phyloP scores from a whole-genome alignment of 2,888 invertebrate species.

The Elegia similella region DNA sequence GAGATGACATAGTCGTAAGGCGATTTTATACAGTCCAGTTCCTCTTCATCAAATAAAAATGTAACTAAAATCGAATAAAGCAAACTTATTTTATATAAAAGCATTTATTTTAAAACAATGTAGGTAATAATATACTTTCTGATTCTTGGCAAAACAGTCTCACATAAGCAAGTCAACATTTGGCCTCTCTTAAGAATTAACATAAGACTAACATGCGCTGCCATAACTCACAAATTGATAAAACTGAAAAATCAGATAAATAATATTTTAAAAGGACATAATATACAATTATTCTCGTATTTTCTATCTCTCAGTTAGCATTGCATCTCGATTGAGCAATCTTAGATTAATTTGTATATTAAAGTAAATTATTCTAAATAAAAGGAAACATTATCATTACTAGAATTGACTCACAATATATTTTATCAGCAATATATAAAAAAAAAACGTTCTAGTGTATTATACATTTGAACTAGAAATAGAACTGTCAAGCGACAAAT shows the following conservation, averaged over 20 bases:
- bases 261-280: constrained; percentile 70
- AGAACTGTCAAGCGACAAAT: too few relatives aligned
- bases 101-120: constrained; percentile 83
- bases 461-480: too few relatives aligned
- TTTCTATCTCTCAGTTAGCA: constrained; percentile 74
- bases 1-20: too few relatives aligned
- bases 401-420: constrained; percentile 80
- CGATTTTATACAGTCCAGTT: too few relatives aligned
- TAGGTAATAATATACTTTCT: constrained; percentile 82
- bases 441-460: constrained; percentile 62
- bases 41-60: too few relatives aligned
- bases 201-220: constrained; percentile 80
- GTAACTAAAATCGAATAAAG: constrained; percentile 23
- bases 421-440: constrained; percentile 63
- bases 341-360: constrained; percentile 73
- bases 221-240: constrained; percentile 77
- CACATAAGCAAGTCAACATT: constrained; percentile 82
- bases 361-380: constrained; percentile 75
- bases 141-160: constrained; percentile 83
- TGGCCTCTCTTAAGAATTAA: constrained; percentile 80
- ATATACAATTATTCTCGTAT: constrained; percentile 67
- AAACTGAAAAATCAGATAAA: constrained; percentile 75
- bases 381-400: constrained; percentile 75
- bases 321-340: constrained; percentile 80
- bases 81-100: constrained; percentile 68